Evolutionary conservation across 2,888 invertebrate genomes (phyloP), one percentile per base, ranked within the genome.

Genomic region (Tetrapedia diversipes): DNA sequence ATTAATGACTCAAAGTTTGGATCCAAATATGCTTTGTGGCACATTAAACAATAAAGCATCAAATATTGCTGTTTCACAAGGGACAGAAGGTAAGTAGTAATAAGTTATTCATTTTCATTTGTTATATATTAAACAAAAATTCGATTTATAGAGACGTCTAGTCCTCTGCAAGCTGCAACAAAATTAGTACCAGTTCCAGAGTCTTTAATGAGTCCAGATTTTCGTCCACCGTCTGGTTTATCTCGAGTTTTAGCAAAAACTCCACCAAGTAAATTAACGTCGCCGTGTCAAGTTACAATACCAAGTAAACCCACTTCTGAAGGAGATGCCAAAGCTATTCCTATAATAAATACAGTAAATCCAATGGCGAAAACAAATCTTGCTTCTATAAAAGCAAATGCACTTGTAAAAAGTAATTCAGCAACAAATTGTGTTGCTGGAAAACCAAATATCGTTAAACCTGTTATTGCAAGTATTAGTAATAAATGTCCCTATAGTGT

Each of bases 131-230:
- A 37, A 39, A 41, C 11, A 29, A 53, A 49, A 27, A 34, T 16
- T 53, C 29, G 32, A 19, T 80, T 83, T 84, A 3, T 79, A 89
- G 92, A 92, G 80, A 91, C 92, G 64, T 93, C 93, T 79, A 93
- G 93, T 83, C 95, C 96, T 0, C 91, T 97, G 73, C 96, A 96
- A 88, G 96, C 97, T 11, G 95, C 97, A 11, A 96, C 96, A 0
- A 97, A 97, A 92, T 95, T 97, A 93, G 96, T 97, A 0, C 97
- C 97, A 0, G 97, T 97, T 34, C 97, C 97, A 0, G 97, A 97
- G 90, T 96, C 96, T 0, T 92, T 97, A 1, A 96, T 97, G 96
- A 97, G 97, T 88, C 97, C 96, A 0, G 96, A 96, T 90, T 95
- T 95, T 90, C 94, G 90, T 54, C 90, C 90, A 29, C 90, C 90